Conservation (phyloP, 2,888 invertebrate species). For the Chydorus sphaericus region DNA sequence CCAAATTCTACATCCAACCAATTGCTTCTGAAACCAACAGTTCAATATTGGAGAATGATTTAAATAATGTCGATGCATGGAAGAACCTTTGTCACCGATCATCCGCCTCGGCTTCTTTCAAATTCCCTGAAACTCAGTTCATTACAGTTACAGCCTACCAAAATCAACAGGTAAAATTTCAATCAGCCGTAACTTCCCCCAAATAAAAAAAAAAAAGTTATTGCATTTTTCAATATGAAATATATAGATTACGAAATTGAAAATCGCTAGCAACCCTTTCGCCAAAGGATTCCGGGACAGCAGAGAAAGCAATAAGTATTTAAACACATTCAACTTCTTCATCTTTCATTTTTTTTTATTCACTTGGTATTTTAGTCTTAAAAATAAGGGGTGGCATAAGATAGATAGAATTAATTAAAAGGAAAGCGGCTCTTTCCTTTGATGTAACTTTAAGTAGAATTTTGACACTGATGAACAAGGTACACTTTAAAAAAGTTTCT, state of each 20-base stretch:
- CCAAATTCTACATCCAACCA: conserved; percentile 23
- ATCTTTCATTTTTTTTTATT: too few species aligned
- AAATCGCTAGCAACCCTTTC: conserved; percentile 32
- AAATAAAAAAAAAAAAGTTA: not conserved
- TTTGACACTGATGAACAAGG: too few species aligned
- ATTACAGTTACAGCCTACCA: conserved; percentile 27
- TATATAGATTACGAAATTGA: conserved; percentile 30
- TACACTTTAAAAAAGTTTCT: too few species aligned
- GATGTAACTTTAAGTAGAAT: too few species aligned
- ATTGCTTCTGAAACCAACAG: conserved; percentile 16
- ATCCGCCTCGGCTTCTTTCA: conserved; percentile 16
- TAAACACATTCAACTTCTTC: too few species aligned
- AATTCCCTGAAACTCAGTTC: conserved; percentile 25
- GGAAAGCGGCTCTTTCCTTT: too few species aligned
- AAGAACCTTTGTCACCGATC: not conserved
- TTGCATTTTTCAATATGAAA: not conserved
- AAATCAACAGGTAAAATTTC: conserved; percentile 23
- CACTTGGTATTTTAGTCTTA: too few species aligned
- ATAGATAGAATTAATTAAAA: too few species aligned
- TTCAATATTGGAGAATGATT: too few species aligned
- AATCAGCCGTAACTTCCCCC: not conserved
- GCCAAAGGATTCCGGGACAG: conserved; percentile 34
- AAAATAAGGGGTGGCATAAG: too few species aligned
- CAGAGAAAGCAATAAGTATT: too few species aligned
- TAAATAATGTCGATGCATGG: not conserved